Base-by-base conservation (phyloP, 2,797 vertebrate species). In the Tokudaia muenninki region DNA sequence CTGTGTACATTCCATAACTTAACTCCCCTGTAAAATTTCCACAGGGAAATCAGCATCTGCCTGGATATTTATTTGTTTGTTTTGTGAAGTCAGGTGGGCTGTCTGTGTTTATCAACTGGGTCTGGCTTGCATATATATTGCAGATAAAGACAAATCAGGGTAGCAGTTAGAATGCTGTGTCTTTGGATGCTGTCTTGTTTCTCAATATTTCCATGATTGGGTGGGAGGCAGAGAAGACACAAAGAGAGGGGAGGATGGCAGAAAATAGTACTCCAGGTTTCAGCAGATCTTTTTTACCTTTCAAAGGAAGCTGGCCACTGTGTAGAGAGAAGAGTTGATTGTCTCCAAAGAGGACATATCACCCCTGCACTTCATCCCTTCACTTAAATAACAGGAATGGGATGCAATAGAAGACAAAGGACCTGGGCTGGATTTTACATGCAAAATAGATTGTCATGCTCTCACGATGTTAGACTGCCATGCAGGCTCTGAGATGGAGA, bases 1-100 rank as follows among this genome's bases (percentile, higher is more conserved):
- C 94, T 96, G 93, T 97, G 90, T 95, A 94, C 94, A 95, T 92
- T 96, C 83, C 92, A 98, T 95, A 96, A 96, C 92, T 97, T 97
- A 96, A 89, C 94, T 96, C 65, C 87, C 75, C 44, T 82, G 87
- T 94, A 96, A 94, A 97, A 93, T 98, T 97, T 97, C 97, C 96
- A 94, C 80, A 90, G 95, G 95, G 95, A 98, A 97, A 97, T 97
- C 94, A 95, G 19, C 16, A n/a, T 95, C 95, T 93, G 70, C 87
- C 67, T 95, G 86, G 94, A 92, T 97, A 92, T 94, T 96, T 96
- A 91, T 98, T 96, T 98, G 97, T 97, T 97, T 97, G 91, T 97
- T 92, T 97, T 96, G 80, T 83, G 79, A 95, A 97, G 91, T 96
- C 94, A 96, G 61, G 87, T 95, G 92, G 89, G 57, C 61, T 90